A percentile compares a stretch with the other conserved stretches of the same genome.
Conservation (phyloP, 1,140 invertebrate genomes). For the Panagrolaimus sp. region DNA sequence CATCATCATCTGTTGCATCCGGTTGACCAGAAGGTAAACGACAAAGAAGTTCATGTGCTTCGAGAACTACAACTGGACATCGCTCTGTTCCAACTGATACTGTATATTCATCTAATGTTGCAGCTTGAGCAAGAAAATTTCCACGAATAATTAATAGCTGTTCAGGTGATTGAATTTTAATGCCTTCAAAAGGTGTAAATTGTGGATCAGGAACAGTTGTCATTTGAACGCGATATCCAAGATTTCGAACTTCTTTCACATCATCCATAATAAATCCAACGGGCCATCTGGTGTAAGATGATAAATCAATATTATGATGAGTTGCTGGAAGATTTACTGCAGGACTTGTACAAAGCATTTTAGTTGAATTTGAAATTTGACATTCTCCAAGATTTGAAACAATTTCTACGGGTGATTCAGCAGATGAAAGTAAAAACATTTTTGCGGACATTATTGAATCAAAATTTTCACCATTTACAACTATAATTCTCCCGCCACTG, state of each 20-base stretch:
- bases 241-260: constrained; percentile 76
- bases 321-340: constrained; percentile 64
- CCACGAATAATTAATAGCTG: constrained; percentile 88
- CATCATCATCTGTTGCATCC: constrained; percentile 74
- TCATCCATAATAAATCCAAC: constrained; percentile 88
- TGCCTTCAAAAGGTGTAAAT: constrained; percentile 76
- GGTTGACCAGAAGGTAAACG: constrained; percentile 67
- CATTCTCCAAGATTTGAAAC: constrained; percentile 63
- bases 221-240: constrained; percentile 74
- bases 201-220: constrained; percentile 85
- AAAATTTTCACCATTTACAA: constrained; percentile 60
- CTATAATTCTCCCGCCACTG: constrained; percentile 82
- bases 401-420: constrained; percentile 30
- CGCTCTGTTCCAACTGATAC: constrained; percentile 82
- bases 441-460: constrained; percentile 43
- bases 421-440: constrained; percentile 42
- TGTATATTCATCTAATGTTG: constrained; percentile 44
- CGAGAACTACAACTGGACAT: constrained; percentile 85
- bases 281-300: constrained; percentile 33
- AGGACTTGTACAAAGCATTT: constrained; percentile 91
- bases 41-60: constrained; percentile 55
- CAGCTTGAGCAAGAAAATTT: constrained; percentile 48
- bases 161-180: constrained; percentile 72
- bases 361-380: constrained; percentile 74
- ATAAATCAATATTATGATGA: constrained; percentile 16